These are phyloP conservation scores for Saxicola maurus DNA, from an alignment of 2,797 vertebrate species.

Conservation along the genomic window DNA sequence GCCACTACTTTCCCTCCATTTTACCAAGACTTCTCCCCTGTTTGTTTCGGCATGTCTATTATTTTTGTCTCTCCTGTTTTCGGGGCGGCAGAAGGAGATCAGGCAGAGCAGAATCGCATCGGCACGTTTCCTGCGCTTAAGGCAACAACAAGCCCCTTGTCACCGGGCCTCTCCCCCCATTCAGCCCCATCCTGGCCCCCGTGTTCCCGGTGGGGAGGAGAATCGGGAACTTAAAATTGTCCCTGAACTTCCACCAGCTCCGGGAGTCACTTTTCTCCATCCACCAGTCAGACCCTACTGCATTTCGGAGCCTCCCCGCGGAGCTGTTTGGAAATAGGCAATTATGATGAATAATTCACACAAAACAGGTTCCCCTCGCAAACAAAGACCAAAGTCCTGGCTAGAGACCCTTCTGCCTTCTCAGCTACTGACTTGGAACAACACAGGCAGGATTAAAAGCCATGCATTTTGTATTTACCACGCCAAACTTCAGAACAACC, in stretches of 20 bases:
- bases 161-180: accelerated
- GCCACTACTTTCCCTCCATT: conserved; percentile 61
- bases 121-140: background rate
- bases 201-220: background rate
- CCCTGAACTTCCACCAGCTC: background rate
- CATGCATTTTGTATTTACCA: background rate
- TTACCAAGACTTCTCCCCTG: background rate
- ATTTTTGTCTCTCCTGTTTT: background rate
- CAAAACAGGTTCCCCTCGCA: background rate
- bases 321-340: conserved; percentile 27
- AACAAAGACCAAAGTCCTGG: background rate
- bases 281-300: background rate
- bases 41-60: background rate
- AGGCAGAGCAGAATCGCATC: background rate
- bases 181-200: too few species aligned
- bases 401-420: background rate
- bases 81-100: background rate
- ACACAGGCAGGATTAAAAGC: background rate
- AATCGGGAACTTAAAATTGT: background rate
- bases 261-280: background rate
- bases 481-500: background rate
- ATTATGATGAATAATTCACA: background rate
- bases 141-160: background rate
- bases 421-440: background rate
- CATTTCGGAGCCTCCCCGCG: conserved; percentile 20